These are phyloP conservation scores for Rosalia funebris DNA, from an alignment of 2,888 invertebrate genomes.

Conservation along the genomic window DNA sequence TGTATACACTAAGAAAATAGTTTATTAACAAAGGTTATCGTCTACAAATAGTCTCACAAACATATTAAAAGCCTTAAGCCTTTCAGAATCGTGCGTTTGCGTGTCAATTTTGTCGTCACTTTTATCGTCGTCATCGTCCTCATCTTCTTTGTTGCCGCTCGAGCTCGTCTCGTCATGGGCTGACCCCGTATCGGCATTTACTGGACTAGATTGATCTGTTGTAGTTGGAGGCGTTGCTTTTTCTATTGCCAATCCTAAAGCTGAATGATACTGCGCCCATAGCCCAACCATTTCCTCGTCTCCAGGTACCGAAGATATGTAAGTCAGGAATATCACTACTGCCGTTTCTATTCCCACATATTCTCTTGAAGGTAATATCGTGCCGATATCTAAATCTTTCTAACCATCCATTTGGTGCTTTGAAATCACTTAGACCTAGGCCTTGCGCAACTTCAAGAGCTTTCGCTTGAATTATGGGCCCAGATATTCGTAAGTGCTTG, in stretches of 20 bases:
- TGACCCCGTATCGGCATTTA: constrained; percentile 72
- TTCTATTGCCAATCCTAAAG: constrained; percentile 75
- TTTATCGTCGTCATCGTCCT: constrained; percentile 90
- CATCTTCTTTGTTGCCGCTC: constrained; percentile 86
- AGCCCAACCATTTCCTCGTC: constrained; percentile 82
- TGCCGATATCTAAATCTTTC: no score
- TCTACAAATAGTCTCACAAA: constrained; percentile 96
- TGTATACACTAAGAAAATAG: no score
- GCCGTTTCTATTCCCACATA: constrained; percentile 61
- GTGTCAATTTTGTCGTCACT: constrained; percentile 92
- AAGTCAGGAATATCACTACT: constrained; percentile 63
- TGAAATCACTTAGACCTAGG: no score
- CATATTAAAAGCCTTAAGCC: constrained; percentile 97
- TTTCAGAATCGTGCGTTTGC: constrained; percentile 87
- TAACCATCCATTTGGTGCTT: no score
- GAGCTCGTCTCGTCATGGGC: constrained; percentile 90
- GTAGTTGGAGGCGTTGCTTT: constrained; percentile 67
- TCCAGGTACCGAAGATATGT: constrained; percentile 67
- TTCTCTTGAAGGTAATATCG: no score
- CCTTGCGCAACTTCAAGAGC: no score
- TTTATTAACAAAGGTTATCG: no score
- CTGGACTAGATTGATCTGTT: constrained; percentile 78
- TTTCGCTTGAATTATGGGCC: no score
- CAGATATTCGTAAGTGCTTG: no score
- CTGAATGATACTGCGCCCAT: constrained; percentile 88